A percentile compares a stretch with the other conserved stretches of the same genome.
phyloP scores from a whole-genome alignment of 2,113 vertebrate genomes.

The Perognathus longimembris region DNA sequence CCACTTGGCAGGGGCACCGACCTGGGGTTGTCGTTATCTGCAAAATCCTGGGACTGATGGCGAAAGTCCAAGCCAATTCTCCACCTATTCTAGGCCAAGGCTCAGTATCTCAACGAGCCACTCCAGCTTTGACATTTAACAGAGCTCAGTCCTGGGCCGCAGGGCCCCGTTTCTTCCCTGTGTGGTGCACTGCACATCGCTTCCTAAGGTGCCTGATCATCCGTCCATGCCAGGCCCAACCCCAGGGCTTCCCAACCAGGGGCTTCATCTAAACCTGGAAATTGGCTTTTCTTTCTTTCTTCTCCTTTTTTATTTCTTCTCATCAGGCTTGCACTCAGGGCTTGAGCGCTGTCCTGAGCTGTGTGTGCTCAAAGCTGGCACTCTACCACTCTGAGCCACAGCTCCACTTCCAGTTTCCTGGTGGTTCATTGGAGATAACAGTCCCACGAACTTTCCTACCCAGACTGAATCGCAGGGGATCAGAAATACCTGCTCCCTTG shows the following conservation, averaged over 20 bases:
- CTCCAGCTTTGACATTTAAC: background rate
- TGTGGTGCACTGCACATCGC: background rate
- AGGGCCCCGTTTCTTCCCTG: background rate
- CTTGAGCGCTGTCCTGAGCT: no score
- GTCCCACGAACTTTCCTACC: background rate
- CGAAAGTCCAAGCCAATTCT: slow-evolving; percentile 38
- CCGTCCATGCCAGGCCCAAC: background rate
- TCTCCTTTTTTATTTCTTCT: background rate
- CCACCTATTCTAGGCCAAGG: background rate
- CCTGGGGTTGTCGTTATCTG: background rate
- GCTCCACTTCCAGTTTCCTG: background rate
- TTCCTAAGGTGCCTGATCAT: background rate
- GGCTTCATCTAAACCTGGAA: background rate
- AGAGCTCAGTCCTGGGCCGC: background rate
- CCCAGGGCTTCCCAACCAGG: background rate
- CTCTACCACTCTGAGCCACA: no score
- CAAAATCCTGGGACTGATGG: background rate
- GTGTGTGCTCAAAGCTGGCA: no score
- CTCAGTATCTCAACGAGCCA: background rate
- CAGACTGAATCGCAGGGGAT: no score
- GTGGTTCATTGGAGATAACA: no score
- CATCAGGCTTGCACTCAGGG: no score
- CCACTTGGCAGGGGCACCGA: background rate
- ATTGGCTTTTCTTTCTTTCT: background rate
- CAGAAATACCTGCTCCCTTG: background rate